Conservation (phyloP, 2,797 vertebrate species). For the Hylomyscus alleni region DNA sequence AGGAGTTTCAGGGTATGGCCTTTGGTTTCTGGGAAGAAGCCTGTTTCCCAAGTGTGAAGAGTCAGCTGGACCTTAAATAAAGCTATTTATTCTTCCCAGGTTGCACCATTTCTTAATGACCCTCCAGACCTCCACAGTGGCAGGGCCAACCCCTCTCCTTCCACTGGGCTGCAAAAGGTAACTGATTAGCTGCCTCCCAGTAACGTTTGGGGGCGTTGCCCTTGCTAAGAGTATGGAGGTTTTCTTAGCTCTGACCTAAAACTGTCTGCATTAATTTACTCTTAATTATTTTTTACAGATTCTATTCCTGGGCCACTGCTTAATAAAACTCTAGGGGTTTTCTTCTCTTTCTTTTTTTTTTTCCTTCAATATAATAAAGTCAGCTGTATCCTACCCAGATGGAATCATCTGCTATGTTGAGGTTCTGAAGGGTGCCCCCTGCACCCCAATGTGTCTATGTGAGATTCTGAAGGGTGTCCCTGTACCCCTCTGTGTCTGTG, state of each 20-base stretch:
- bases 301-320: conserved; percentile 62
- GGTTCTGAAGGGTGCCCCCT: neutral
- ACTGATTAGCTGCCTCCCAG: neutral
- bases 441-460: rapidly evolving
- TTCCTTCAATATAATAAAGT: neutral
- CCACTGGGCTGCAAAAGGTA: neutral
- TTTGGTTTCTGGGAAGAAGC: neutral
- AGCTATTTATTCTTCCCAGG: conserved; percentile 16
- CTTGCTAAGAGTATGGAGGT: neutral
- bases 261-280: conserved; percentile 70
- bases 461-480: no score
- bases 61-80: neutral
- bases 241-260: conserved; percentile 74
- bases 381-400: neutral
- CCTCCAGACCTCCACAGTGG: neutral
- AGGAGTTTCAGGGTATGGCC: neutral
- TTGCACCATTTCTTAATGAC: conserved; percentile 15
- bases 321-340: conserved; percentile 68
- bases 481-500: rapidly evolving
- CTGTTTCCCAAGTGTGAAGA: neutral
- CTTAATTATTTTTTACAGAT: conserved; percentile 77
- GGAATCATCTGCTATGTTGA: neutral
- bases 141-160: neutral
- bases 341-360: neutral
- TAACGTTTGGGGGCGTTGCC: neutral